phyloP scores from a whole-genome alignment of 2,888 invertebrate genomes.

The Microchrysa polita region DNA sequence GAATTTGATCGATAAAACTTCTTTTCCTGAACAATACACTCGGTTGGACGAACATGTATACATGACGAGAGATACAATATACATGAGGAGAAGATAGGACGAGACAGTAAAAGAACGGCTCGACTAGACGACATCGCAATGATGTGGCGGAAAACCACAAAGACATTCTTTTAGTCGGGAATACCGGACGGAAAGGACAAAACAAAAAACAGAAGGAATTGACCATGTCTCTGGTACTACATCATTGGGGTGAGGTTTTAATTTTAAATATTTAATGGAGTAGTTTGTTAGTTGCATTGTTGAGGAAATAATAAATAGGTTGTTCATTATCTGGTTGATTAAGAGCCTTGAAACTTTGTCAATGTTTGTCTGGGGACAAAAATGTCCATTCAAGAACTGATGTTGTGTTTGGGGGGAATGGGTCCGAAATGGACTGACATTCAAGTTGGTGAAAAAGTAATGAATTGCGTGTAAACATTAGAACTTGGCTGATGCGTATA shows the following conservation, averaged over 20 bases:
- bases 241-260: slow-evolving; percentile 3
- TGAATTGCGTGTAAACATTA: too few species aligned
- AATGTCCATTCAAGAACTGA: too few species aligned
- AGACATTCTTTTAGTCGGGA: slow-evolving; percentile 3
- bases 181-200: too few species aligned
- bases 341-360: background rate
- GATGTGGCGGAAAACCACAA: background rate
- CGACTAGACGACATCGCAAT: background rate
- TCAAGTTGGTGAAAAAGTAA: too few species aligned
- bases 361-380: background rate
- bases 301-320: slow-evolving; percentile 5
- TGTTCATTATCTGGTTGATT: slow-evolving; percentile 15
- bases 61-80: too few species aligned
- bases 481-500: too few species aligned
- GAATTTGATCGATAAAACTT: slow-evolving; percentile 23
- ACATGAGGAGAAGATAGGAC: too few species aligned
- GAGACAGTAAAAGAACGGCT: too few species aligned
- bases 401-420: too few species aligned
- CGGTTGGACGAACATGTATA: too few species aligned
- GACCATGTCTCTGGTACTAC: slow-evolving; percentile 3
- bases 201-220: background rate
- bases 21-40: background rate
- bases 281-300: background rate
- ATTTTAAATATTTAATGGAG: slow-evolving; percentile 30
- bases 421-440: too few species aligned